These are phyloP conservation scores for Neosalanx taihuensis DNA, from an alignment of 2,797 vertebrate species.

Conservation along the genomic window DNA sequence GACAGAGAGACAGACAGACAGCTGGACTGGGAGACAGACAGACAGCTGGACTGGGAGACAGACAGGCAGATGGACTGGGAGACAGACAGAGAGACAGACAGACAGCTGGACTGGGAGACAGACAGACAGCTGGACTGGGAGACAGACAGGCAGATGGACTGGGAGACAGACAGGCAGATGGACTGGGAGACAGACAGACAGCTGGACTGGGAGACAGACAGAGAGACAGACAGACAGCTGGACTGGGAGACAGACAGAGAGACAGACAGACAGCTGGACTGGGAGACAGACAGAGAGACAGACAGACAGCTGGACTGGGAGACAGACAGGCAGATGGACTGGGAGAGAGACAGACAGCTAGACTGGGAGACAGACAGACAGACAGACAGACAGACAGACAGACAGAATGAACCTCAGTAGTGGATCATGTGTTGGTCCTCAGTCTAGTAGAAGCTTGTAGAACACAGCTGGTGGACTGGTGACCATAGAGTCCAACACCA, in stretches of 20 bases:
- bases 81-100: not conserved
- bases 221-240: not conserved
- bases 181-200: not conserved
- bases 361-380: not conserved
- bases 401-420: not conserved
- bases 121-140: not conserved
- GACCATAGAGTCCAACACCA: not conserved
- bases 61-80: not conserved
- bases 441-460: not conserved
- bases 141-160: constrained; percentile 1
- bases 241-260: not conserved
- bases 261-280: not conserved
- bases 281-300: not conserved
- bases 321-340: not conserved
- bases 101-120: not conserved
- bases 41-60: not conserved
- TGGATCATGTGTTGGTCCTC: not conserved
- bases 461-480: too few species aligned
- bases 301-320: not conserved
- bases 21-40: not conserved
- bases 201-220: too few species aligned
- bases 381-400: not conserved
- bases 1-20: not conserved
- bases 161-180: not conserved
- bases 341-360: not conserved